A percentile compares a stretch with the other conserved stretches of the same genome.
Conservation (phyloP, 2,113 vertebrate genomes). For the Pluvianellus socialis region DNA sequence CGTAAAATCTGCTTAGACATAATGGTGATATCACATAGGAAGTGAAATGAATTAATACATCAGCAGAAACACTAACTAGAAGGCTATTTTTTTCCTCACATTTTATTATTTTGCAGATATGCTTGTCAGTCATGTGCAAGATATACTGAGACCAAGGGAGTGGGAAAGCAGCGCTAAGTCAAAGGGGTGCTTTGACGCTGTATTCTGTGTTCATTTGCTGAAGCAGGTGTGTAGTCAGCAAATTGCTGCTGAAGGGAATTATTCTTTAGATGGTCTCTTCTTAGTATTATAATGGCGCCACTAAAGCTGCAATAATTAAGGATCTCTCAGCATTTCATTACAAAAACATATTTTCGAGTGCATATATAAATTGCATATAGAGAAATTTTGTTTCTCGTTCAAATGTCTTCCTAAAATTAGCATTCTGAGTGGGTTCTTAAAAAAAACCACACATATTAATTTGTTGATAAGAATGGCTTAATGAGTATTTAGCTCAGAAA, state of each 20-base stretch:
- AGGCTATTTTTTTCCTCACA: background rate
- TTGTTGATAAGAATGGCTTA: background rate
- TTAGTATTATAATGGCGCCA: background rate
- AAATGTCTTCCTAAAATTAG: slow-evolving; percentile 58
- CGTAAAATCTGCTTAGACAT: slow-evolving; percentile 73
- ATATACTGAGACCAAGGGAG: background rate
- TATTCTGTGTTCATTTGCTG: slow-evolving; percentile 50
- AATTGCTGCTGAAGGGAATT: slow-evolving; percentile 37
- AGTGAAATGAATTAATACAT: slow-evolving; percentile 74
- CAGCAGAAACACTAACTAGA: slow-evolving; percentile 70
- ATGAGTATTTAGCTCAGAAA: slow-evolving; percentile 44
- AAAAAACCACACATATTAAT: slow-evolving; percentile 28
- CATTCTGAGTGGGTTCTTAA: slow-evolving; percentile 19
- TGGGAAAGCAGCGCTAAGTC: slow-evolving; percentile 31
- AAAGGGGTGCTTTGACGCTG: slow-evolving; percentile 14
- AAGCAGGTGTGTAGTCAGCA: slow-evolving; percentile 70
- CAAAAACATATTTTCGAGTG: slow-evolving; percentile 63
- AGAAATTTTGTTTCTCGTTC: background rate
- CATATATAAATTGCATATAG: slow-evolving; percentile 21
- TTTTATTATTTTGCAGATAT: slow-evolving; percentile 66
- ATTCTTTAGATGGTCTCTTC: slow-evolving; percentile 33
- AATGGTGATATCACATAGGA: slow-evolving; percentile 61
- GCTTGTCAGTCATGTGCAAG: slow-evolving; percentile 53
- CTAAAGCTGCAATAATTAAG: slow-evolving; percentile 64
- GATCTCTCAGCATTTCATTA: slow-evolving; percentile 63